phyloP scores from a whole-genome alignment of 2,888 invertebrate genomes.

The Auanema freiburgensis region DNA sequence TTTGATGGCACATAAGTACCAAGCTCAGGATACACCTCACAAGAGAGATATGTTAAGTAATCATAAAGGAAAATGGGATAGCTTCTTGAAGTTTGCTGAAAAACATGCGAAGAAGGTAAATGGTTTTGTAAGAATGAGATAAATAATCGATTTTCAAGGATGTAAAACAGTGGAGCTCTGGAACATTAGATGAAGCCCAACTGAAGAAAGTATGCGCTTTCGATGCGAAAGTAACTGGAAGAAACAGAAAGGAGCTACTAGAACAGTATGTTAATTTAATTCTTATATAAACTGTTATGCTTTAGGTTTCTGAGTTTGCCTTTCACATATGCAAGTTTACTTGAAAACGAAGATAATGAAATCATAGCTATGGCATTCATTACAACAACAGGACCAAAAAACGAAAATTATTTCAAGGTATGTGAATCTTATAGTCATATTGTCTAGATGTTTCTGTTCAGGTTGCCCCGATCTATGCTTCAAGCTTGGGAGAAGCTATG shows the following conservation, averaged over 20 bases:
- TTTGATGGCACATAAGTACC: too few relatives aligned
- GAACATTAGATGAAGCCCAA: too few relatives aligned
- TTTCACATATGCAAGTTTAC: conserved; percentile 23
- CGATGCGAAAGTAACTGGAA: conserved; percentile 27
- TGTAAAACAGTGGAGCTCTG: too few relatives aligned
- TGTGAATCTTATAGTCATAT: not conserved
- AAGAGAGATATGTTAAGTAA: too few relatives aligned
- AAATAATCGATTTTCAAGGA: too few relatives aligned
- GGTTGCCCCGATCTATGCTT: conserved; percentile 4
- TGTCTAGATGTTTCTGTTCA: not conserved
- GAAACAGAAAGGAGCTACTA: conserved; percentile 26
- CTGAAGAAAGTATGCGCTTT: conserved; percentile 5
- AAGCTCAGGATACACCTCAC: too few relatives aligned
- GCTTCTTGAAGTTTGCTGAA: too few relatives aligned
- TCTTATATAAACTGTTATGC: too few relatives aligned
- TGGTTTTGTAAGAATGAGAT: too few relatives aligned
- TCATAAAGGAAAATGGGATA: too few relatives aligned
- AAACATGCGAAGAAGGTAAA: too few relatives aligned
- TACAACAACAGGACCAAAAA: conserved; percentile 10
- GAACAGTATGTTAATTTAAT: conserved; percentile 14
- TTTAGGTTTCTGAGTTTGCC: not conserved
- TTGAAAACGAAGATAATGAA: conserved; percentile 24
- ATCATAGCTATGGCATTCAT: conserved; percentile 31
- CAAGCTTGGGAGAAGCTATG: not conserved
- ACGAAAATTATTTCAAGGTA: conserved; percentile 17